A percentile compares a stretch with the other conserved stretches of the same genome.
Evolutionary conservation across 37 sponge, comb jelly and placozoan species (phyloP).

Genomic region (Corticium candelabrum): DNA sequence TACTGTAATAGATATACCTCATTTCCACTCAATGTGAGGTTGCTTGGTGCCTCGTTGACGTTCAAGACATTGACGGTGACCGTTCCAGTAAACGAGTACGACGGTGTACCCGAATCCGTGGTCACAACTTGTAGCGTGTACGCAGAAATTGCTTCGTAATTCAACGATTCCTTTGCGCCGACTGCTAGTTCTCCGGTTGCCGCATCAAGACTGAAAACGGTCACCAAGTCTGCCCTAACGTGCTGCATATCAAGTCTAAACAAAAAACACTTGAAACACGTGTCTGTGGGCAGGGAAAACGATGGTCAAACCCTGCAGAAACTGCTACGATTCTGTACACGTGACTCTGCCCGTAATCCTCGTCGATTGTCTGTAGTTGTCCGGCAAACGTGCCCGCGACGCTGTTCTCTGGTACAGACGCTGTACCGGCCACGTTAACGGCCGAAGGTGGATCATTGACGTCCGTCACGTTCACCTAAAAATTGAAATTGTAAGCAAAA

Average conservation of each 20-base stretch:
- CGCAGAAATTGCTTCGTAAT: not conserved
- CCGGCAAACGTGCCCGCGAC: not conserved
- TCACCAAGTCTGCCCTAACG: too few relatives aligned
- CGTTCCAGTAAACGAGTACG: not conserved
- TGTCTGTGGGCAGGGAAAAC: too few relatives aligned
- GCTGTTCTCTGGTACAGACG: not conserved
- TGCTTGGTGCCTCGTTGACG: not conserved
- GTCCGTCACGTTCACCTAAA: not conserved
- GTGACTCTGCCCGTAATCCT: not conserved
- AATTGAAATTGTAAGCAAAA: too few relatives aligned
- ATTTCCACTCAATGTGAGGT: not conserved
- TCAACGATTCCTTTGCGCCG: not conserved
- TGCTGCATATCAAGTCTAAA: too few relatives aligned
- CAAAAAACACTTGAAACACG: too few relatives aligned
- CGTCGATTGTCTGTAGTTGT: not conserved
- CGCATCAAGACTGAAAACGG: too few relatives aligned
- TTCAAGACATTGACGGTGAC: not conserved
- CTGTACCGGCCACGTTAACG: not conserved
- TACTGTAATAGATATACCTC: not conserved
- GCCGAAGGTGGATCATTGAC: slow-evolving; percentile 2
- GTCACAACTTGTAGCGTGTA: not conserved
- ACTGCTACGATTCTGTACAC: not conserved
- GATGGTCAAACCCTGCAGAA: not conserved
- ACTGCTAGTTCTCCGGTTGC: not conserved
- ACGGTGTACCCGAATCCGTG: not conserved